Evolutionary conservation across 35 echinoderm and acorn worm genomes (phyloP), one percentile per base, ranked within the genome.

Genomic region (Lytechinus variegatus): DNA sequence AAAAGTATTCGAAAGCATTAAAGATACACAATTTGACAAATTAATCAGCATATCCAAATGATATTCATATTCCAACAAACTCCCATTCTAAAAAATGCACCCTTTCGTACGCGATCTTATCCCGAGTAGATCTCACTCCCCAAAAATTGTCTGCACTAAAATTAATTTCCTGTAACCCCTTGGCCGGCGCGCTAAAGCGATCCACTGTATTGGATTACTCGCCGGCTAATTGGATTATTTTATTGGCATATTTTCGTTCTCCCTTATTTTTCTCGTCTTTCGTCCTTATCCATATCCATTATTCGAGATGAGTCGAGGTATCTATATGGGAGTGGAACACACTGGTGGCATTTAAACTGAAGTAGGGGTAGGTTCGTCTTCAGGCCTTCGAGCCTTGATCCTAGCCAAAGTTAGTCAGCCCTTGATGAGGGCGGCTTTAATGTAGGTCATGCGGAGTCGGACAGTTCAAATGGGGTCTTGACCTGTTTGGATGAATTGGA

Each of bases 131-230:
- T 52, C n/a, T 21, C 61, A 6, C 55, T 11, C 55, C 55, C 55
- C 55, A 58, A 79, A 79, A 79, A 24, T n/a, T 16, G 66, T 79
- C 88, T 90, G 27, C 88, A 54, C 28, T 21, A 28, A 29, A 90
- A 52, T 90, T 90, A 90, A 90, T 90, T 90, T 90, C 88, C 88
- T 54, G 88, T 52, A 90, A 90, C 88, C 88, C 33, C 29, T 54
- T 44, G 27, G 52, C 52, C 66, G 5, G 52, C 52, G 52, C 28
- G 88, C 29, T 54, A 90, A 90, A 90, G 88, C 28, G 88, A 90
- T 90, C 88, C 88, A 14, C 16, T 16, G 88, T 90, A 90, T 90
- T 90, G 88, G 88, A 90, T 90, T 90, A 90, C 88, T 90, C 29
- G 29, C 88, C 52, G 10, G 28, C 88, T 90, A 90, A 90, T 90